These are phyloP conservation scores for Lamellibrachia satsuma DNA, from an alignment of 2,888 invertebrate genomes.

Conservation along the genomic window DNA sequence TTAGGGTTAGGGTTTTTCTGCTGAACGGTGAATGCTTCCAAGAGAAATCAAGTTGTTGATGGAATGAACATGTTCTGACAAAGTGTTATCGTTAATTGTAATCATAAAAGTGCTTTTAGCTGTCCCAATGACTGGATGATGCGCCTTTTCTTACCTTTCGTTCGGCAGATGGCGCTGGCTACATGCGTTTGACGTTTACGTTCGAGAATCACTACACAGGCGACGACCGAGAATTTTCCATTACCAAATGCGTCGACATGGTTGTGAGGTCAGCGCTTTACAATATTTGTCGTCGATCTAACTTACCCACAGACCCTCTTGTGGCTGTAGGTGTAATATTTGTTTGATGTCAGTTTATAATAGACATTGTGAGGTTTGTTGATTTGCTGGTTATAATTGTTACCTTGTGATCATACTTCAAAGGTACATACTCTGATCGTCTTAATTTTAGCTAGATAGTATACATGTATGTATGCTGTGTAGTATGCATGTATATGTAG, in stretches of 20 bases:
- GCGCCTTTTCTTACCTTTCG: background rate
- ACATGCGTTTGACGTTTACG: conserved; percentile 6
- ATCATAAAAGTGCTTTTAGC: background rate
- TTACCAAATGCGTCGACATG: background rate
- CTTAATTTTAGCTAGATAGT: no score
- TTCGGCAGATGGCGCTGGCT: background rate
- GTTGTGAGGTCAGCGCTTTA: background rate
- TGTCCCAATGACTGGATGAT: background rate
- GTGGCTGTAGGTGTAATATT: no score
- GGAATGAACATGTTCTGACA: background rate
- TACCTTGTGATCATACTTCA: no score
- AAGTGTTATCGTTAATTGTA: background rate
- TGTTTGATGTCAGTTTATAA: no score
- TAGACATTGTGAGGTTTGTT: no score
- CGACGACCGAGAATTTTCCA: background rate
- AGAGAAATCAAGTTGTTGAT: background rate
- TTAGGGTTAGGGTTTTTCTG: no score
- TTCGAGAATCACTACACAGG: conserved; percentile 6
- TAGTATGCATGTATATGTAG: no score
- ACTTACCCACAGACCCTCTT: no score
- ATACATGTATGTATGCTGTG: no score
- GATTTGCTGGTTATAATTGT: no score
- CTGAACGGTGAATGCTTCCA: background rate
- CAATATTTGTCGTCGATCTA: background rate
- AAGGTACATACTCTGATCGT: no score